Evolutionary conservation across 2,113 vertebrate genomes (phyloP).

Genomic region (Thermophis baileyi): DNA sequence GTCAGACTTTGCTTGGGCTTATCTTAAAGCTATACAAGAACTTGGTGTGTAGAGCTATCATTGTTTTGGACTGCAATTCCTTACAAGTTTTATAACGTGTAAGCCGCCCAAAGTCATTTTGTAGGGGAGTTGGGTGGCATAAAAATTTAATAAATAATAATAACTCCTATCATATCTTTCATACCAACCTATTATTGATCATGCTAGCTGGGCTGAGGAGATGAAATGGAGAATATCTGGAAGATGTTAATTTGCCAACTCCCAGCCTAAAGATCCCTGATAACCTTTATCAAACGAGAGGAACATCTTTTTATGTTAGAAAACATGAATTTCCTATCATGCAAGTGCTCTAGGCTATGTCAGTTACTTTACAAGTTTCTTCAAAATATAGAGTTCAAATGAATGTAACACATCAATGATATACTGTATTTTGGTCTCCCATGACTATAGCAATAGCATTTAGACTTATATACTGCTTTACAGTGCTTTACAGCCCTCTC

Average conservation of each 20-base stretch:
- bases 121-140: not conserved
- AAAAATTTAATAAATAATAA: not conserved
- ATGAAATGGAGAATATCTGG: not conserved
- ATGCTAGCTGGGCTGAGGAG: not conserved
- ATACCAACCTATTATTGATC: not conserved
- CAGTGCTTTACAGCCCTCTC: too few species aligned
- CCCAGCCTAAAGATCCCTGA: not conserved
- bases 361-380: not conserved
- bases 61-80: not conserved
- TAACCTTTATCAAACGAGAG: not conserved
- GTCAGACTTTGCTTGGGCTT: not conserved
- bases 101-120: not conserved
- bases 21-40: not conserved
- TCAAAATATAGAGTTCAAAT: not conserved
- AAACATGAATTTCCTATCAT: not conserved
- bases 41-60: not conserved
- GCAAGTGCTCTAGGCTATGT: not conserved
- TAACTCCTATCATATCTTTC: not conserved
- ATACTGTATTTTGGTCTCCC: not conserved
- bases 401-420: not conserved
- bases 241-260: not conserved
- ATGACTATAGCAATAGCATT: not conserved
- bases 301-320: not conserved
- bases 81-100: not conserved
- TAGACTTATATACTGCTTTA: too few species aligned